A percentile compares a stretch with the other conserved stretches of the same genome.
Conservation (phyloP, 2,888 invertebrate species). For the Philonicus albiceps region DNA sequence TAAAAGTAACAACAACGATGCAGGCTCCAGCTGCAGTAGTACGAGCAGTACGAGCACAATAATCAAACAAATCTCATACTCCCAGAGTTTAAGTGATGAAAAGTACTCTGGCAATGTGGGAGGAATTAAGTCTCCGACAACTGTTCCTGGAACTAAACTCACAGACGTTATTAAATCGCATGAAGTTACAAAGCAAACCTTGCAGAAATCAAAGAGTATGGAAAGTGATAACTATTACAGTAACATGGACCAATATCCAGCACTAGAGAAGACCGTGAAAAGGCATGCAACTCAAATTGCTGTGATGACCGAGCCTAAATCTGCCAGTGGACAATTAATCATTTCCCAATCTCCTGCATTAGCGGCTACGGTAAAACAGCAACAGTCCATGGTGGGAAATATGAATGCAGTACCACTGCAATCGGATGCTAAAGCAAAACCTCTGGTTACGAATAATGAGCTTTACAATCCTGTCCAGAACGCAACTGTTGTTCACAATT, state of each 20-base stretch:
- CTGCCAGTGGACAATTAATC: neutral
- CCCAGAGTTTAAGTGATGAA: constrained; percentile 53
- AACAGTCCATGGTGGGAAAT: neutral
- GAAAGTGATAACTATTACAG: constrained; percentile 59
- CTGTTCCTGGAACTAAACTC: constrained; percentile 43
- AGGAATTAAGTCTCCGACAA: neutral
- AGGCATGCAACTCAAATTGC: constrained; percentile 52
- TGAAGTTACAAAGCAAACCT: constrained; percentile 41
- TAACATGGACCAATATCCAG: constrained; percentile 63
- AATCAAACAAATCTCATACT: constrained; percentile 53
- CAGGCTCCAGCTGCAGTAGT: constrained; percentile 46
- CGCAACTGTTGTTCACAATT: neutral
- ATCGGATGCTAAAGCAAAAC: neutral
- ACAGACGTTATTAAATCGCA: constrained; percentile 48
- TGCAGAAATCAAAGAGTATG: constrained; percentile 63
- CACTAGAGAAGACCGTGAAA: constrained; percentile 63
- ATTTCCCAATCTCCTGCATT: neutral
- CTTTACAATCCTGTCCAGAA: neutral
- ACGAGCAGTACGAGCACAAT: constrained; percentile 46
- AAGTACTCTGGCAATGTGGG: neutral
- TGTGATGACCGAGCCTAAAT: neutral
- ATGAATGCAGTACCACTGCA: constrained; percentile 10
- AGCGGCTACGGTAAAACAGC: neutral
- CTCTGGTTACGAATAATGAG: neutral
- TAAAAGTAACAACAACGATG: constrained; percentile 42